Conservation (phyloP, 2,888 invertebrate species). For the Diachrysia chrysitis region DNA sequence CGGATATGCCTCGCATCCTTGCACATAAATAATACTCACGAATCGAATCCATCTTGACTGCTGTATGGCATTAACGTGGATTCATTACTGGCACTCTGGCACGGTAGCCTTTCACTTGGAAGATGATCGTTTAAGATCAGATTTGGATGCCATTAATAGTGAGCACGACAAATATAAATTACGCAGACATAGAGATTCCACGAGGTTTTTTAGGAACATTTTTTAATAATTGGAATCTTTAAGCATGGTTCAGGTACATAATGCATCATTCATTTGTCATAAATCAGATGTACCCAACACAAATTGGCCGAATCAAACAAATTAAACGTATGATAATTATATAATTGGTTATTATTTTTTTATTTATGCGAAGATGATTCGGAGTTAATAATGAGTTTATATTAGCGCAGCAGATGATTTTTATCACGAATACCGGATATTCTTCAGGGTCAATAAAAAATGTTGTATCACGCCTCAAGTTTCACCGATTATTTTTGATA, state of each 20-base stretch:
- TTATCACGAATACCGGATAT: constrained; percentile 63
- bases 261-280: constrained; percentile 32
- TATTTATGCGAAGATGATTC: constrained; percentile 40
- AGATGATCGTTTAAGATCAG: constrained; percentile 36
- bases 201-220: not conserved
- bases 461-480: constrained; percentile 43
- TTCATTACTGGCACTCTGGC: constrained; percentile 39
- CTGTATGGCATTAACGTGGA: constrained; percentile 39
- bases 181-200: no score
- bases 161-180: constrained; percentile 23
- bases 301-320: constrained; percentile 18
- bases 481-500: constrained; percentile 51
- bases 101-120: constrained; percentile 47
- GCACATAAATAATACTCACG: constrained; percentile 52
- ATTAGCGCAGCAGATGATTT: constrained; percentile 47
- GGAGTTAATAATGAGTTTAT: constrained; percentile 35
- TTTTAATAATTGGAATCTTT: not conserved
- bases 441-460: constrained; percentile 49
- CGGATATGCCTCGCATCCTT: constrained; percentile 37
- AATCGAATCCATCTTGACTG: constrained; percentile 44
- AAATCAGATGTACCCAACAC: constrained; percentile 28
- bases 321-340: constrained; percentile 22
- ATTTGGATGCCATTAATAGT: constrained; percentile 11
- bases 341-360: constrained; percentile 45
- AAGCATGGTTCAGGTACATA: not conserved